Conservation (phyloP, 2,797 vertebrate genomes). For the Salmo trutta region DNA sequence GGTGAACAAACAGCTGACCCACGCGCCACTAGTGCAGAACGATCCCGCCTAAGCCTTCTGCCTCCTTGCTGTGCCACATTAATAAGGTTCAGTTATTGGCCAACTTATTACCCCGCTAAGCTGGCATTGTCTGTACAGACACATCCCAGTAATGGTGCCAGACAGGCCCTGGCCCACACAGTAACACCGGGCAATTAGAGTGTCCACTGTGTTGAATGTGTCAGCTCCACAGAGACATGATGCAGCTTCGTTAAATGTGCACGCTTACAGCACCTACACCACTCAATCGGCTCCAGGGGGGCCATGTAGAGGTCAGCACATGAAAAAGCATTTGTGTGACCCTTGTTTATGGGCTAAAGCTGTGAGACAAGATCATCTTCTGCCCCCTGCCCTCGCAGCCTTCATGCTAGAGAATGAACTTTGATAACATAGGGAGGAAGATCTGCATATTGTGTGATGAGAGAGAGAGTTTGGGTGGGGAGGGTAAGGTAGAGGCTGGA, state of each 20-base stretch:
- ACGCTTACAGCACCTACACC: background rate
- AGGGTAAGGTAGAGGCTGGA: background rate
- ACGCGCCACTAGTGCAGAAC: too few species aligned
- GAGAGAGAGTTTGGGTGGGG: background rate
- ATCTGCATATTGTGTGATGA: conserved; percentile 41
- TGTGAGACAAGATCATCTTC: background rate
- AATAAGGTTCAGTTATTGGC: background rate
- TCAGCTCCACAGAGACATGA: conserved; percentile 9
- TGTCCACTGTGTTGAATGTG: background rate
- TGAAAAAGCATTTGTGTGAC: background rate
- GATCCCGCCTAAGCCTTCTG: background rate
- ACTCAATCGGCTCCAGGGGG: background rate
- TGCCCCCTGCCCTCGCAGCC: background rate
- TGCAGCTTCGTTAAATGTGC: background rate
- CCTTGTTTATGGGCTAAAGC: background rate
- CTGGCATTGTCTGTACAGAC: background rate
- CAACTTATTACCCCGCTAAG: background rate
- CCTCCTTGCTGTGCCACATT: background rate
- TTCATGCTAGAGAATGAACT: background rate
- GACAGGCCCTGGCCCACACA: background rate
- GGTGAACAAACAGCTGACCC: too few species aligned
- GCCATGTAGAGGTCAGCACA: background rate
- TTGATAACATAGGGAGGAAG: background rate
- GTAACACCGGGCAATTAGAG: background rate
- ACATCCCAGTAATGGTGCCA: background rate